Base-by-base conservation (phyloP, 2,888 invertebrate genomes). In the Coremacera marginata region DNA sequence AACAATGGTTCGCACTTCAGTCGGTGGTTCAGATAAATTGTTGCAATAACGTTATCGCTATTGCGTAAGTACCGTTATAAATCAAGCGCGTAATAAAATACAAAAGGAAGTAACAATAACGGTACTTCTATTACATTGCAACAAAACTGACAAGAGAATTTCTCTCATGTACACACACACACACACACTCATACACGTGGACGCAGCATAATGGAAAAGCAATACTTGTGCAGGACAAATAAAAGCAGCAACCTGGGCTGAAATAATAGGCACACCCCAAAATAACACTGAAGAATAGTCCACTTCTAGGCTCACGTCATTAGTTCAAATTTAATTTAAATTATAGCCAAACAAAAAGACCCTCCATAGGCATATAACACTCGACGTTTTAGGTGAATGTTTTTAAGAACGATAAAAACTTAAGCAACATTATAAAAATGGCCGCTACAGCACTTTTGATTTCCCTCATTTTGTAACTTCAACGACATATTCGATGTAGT, bases 241-340 rank as follows among this genome's bases (percentile, higher is more conserved):
- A 78, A 77, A 73, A 81, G 80, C 80, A 82, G 76, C 79, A 76
- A 81, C 80, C 82, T 75, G 78, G 80, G 78, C 76, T 57, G 80
- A 27, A 62, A 44, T 5, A 11, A 16, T 16, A 14, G 16, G 49
- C 19, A 11, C 16, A 25, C 55, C 9, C 16, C 27, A 60, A 27
- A 31, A 63, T 9, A 49, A 65, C n/a, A 25, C 14, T n/a, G n/a
- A n/a, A n/a, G n/a, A n/a, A n/a, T 49, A 52, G 75, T 57, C 57
- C 62, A 55, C 76, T 76, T 76, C 71, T 71, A 22, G 70, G 70
- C 63, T 31, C 83, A 84, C 84, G 85, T 84, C 86, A 86, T 84
- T 85, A 83, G 83, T 83, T 85, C 80, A 85, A 84, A 86, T 86
- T 84, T 86, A 86, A 86, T 86, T 84, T 84, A 84, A 85, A 83